These are phyloP conservation scores for Fistularia commersonii DNA, from an alignment of 2,797 vertebrate genomes.

Conservation along the genomic window DNA sequence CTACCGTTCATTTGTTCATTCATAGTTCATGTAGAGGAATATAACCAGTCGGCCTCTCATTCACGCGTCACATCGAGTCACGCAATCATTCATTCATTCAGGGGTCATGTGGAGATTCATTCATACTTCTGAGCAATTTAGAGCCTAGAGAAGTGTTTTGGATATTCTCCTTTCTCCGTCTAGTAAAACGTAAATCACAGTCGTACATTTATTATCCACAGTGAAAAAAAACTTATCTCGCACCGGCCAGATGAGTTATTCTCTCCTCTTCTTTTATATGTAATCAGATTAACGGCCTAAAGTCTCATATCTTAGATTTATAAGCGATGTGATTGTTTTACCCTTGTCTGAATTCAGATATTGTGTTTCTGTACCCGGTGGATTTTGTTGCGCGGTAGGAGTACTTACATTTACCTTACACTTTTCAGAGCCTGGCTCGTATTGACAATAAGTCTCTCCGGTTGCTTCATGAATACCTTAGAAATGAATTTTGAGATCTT, in stretches of 20 bases:
- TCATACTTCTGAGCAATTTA: no score
- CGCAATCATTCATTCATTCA: no score
- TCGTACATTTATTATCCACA: slow-evolving; percentile 11
- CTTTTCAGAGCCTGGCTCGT: slow-evolving; percentile 6
- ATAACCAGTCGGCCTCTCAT: no score
- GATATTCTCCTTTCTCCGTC: slow-evolving; percentile 18
- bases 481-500: slow-evolving; percentile 26
- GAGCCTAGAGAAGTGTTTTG: no score
- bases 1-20: no score
- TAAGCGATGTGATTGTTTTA: slow-evolving; percentile 3
- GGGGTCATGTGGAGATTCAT: no score
- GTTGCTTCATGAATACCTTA: slow-evolving; percentile 33
- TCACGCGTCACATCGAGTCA: no score
- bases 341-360: slow-evolving; percentile 18
- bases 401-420: slow-evolving; percentile 3
- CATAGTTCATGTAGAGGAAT: no score
- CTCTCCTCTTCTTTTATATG: slow-evolving; percentile 21
- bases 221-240: slow-evolving; percentile 12
- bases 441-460: slow-evolving; percentile 21
- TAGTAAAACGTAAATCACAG: slow-evolving; percentile 33
- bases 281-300: slow-evolving; percentile 22
- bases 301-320: slow-evolving; percentile 10
- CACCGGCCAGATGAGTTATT: slow-evolving; percentile 28
- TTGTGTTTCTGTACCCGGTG: background rate
- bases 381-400: slow-evolving; percentile 4